Evolutionary conservation across 37 sponge, comb jelly and placozoan genomes (phyloP), one percentile per base, ranked within the genome.

Genomic region (Chondrilla cf. caribensis): DNA sequence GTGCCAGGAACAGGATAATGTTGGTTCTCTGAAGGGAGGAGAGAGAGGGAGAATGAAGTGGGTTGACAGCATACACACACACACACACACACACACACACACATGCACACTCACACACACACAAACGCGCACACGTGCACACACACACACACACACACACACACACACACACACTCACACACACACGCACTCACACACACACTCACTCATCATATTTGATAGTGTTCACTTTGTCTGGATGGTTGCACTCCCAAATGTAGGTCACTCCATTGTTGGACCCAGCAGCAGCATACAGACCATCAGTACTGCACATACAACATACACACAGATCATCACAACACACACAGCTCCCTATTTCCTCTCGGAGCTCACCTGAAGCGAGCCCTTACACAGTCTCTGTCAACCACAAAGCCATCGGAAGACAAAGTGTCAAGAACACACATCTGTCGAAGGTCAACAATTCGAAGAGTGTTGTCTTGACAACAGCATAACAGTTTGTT

Each of bases 361-460:
- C 57, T n/a, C n/a, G n/a, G 22, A 15, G 6, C 43, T 2, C 24
- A 73, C 76, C 76, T 73, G 41, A 73, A 40, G 0, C 25, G 19
- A 42, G 76, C 76, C 40, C 44, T 42, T n/a, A n/a, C n/a, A 33
- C 15, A 67, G 17, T 33, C 32, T 26, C 29, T 17, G 0, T 67
- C 29, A 2, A 67, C 68, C 17, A 67, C 68, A 67, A 67, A 67
- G 2, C 68, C 68, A 67, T 67, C 68, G 17, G 68, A 28, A 6
- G 81, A 90, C 84, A 97, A 88, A 0, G 97, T 90, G 39, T 86
- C 78, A 14, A 84, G 82, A 25, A 95, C 93, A 73, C 91, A 83
- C 66, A 90, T 90, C 80, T 93, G 81, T 38, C 94, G 77, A 17
- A 97, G 89, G 82, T 97, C 95, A 47, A 97, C 92, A 31, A 97